These are phyloP conservation scores for Anthrax anthrax DNA, from an alignment of 2,888 invertebrate species.

Conservation along the genomic window DNA sequence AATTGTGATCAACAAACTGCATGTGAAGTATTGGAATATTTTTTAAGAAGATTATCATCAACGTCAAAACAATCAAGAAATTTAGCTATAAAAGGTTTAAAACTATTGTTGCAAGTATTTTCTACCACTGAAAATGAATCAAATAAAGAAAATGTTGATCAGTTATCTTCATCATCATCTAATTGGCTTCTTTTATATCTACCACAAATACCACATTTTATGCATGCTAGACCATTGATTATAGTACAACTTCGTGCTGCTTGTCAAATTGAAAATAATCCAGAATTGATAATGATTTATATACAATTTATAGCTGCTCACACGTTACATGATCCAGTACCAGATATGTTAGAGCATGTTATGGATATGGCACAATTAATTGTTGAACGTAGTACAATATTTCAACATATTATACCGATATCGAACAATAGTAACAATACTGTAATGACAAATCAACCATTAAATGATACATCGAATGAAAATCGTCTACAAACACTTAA, in stretches of 20 bases:
- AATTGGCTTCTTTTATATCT: constrained; percentile 48
- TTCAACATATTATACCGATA: constrained; percentile 59
- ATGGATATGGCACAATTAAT: constrained; percentile 81
- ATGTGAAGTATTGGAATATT: constrained; percentile 79
- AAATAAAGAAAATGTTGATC: constrained; percentile 26
- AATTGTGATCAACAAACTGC: constrained; percentile 45
- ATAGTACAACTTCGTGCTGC: constrained; percentile 66
- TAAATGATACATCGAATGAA: constrained; percentile 19
- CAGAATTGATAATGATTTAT: constrained; percentile 58
- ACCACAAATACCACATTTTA: constrained; percentile 67
- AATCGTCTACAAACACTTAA: constrained; percentile 46
- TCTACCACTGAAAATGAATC: constrained; percentile 9
- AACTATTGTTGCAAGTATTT: constrained; percentile 44
- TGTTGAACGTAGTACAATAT: constrained; percentile 78
- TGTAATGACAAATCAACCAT: constrained; percentile 19
- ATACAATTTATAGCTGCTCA: constrained; percentile 70
- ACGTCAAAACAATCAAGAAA: constrained; percentile 61
- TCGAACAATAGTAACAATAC: constrained; percentile 30
- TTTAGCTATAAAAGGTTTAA: constrained; percentile 56
- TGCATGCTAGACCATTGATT: constrained; percentile 51
- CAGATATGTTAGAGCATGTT: constrained; percentile 51
- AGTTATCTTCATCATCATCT: constrained; percentile 23
- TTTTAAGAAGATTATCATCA: constrained; percentile 70
- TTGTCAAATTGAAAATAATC: constrained; percentile 81
- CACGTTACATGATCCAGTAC: constrained; percentile 48